Evolutionary conservation across 2,113 vertebrate species (phyloP).

Genomic region (Myxocyprinus asiaticus): DNA sequence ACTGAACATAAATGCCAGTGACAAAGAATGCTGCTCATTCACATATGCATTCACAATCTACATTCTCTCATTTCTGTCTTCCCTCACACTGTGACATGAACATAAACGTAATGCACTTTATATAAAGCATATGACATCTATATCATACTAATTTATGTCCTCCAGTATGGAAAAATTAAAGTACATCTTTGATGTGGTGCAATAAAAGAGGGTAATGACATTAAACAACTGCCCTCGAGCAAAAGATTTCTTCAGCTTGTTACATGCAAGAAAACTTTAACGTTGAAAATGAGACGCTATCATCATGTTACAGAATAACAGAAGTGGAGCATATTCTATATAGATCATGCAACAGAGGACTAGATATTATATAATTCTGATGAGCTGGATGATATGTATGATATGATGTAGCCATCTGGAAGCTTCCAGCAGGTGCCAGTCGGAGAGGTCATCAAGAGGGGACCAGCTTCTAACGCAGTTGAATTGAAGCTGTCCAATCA

Average conservation of each 20-base stretch:
- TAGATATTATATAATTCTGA: background rate
- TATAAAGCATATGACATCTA: conserved; percentile 19
- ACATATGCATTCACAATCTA: conserved; percentile 29
- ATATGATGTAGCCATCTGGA: conserved; percentile 5
- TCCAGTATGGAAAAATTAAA: background rate
- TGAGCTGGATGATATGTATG: background rate
- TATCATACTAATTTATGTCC: conserved; percentile 11
- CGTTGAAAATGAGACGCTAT: background rate
- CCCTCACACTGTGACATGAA: conserved; percentile 28
- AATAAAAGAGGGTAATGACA: conserved; percentile 1
- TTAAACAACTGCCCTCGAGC: background rate
- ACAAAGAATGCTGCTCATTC: conserved; percentile 41
- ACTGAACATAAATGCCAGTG: background rate
- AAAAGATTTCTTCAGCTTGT: conserved; percentile 3
- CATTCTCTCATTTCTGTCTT: conserved; percentile 35
- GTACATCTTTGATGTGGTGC: conserved; percentile 16
- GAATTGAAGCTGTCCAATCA: background rate
- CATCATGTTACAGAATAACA: too few species aligned
- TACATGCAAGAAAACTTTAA: background rate
- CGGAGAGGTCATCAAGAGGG: background rate
- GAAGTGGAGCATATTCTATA: background rate
- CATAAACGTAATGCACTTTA: conserved; percentile 51
- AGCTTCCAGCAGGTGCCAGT: background rate
- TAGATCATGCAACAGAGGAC: background rate
- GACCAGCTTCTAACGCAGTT: background rate